Evolutionary conservation across 2,113 vertebrate genomes (phyloP).

Genomic region (Cynocephalus volans): DNA sequence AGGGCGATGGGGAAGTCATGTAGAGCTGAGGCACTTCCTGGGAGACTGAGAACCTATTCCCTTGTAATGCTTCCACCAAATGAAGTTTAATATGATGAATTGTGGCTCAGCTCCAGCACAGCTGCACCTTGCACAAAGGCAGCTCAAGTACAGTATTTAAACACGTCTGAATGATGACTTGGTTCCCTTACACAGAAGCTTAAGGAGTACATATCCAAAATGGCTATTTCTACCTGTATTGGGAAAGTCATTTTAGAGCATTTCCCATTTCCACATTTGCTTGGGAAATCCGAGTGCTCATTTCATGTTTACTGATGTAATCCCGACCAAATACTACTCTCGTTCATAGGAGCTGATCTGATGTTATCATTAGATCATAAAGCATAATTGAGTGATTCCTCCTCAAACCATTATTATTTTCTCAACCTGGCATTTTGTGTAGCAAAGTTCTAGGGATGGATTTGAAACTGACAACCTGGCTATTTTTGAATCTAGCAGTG

Average conservation of each 20-base stretch:
- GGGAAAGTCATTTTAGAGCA: neutral
- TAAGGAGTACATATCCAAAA: constrained; percentile 50
- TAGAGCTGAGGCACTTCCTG: constrained; percentile 87
- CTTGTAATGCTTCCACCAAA: constrained; percentile 89
- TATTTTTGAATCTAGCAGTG: neutral
- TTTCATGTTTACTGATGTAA: neutral
- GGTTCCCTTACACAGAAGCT: constrained; percentile 49
- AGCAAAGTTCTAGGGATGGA: neutral
- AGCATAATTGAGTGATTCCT: constrained; percentile 30
- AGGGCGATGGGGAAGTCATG: constrained; percentile 86
- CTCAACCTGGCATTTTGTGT: neutral
- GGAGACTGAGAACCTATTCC: constrained; percentile 88
- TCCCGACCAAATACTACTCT: neutral
- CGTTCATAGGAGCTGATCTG: neutral
- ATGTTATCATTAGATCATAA: neutral
- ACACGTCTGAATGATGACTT: constrained; percentile 74
- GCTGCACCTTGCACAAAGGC: constrained; percentile 84
- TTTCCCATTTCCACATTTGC: neutral
- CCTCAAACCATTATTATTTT: constrained; percentile 32
- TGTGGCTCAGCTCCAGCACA: constrained; percentile 80
- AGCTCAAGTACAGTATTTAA: constrained; percentile 85
- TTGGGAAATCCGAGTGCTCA: neutral
- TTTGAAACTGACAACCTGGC: neutral
- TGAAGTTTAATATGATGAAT: constrained; percentile 91
- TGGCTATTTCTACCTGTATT: neutral